phyloP scores from a whole-genome alignment of 2,113 vertebrate species.

The Philantomba maxwellii region DNA sequence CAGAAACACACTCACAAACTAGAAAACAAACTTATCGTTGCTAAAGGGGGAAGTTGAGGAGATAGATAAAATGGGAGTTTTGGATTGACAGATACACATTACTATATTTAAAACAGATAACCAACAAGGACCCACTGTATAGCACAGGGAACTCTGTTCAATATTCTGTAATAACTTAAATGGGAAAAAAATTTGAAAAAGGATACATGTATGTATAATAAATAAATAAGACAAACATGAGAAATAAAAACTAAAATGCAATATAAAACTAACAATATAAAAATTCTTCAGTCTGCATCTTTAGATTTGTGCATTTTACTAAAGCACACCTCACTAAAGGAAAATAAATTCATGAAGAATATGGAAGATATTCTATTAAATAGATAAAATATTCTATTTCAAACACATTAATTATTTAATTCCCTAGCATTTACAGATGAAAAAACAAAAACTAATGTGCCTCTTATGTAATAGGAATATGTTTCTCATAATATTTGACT shows the following conservation, averaged over 20 bases:
- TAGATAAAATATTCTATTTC: background rate
- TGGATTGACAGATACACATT: background rate
- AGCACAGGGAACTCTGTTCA: background rate
- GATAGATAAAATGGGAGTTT: background rate
- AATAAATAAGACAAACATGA: background rate
- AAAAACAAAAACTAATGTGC: background rate
- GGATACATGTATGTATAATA: background rate
- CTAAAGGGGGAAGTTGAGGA: background rate
- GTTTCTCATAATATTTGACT: background rate
- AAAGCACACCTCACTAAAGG: background rate
- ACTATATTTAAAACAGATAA: background rate
- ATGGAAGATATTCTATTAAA: background rate
- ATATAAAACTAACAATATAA: slow-evolving; percentile 13
- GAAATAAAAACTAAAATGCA: background rate
- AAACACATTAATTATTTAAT: slow-evolving; percentile 13
- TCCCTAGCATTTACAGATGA: background rate
- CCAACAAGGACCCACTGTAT: background rate
- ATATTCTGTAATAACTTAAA: background rate
- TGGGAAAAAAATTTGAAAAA: background rate
- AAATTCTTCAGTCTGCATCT: background rate
- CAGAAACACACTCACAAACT: background rate
- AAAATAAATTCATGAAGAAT: background rate
- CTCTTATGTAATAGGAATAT: background rate
- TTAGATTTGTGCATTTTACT: background rate
- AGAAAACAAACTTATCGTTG: background rate